phyloP scores from a whole-genome alignment of 2,888 invertebrate species.

The Phoenoteleia sp. region DNA sequence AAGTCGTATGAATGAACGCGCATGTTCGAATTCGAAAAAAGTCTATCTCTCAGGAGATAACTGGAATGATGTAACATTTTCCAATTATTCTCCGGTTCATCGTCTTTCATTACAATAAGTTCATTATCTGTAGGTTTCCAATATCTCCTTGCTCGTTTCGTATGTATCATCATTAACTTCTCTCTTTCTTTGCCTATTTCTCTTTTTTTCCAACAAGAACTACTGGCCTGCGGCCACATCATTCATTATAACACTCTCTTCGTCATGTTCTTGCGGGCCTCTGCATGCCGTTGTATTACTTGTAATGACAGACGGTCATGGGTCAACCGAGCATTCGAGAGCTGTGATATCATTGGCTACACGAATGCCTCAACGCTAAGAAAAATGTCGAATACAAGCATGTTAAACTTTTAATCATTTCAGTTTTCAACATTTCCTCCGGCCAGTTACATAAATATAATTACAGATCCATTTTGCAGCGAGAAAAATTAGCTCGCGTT shows the following conservation, averaged over 20 bases:
- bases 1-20: slow-evolving; percentile 60
- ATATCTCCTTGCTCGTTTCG: slow-evolving; percentile 57
- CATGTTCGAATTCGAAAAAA: slow-evolving; percentile 37
- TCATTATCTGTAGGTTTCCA: slow-evolving; percentile 69
- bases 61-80: slow-evolving; percentile 60
- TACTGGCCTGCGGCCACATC: slow-evolving; percentile 76
- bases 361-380: slow-evolving; percentile 58
- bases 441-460: neutral
- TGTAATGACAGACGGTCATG: slow-evolving; percentile 80
- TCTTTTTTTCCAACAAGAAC: slow-evolving; percentile 67
- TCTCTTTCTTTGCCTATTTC: slow-evolving; percentile 49
- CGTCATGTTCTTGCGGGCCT: slow-evolving; percentile 75
- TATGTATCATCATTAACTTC: slow-evolving; percentile 66
- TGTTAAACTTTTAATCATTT: slow-evolving; percentile 43
- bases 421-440: neutral
- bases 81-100: slow-evolving; percentile 72
- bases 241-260: slow-evolving; percentile 83
- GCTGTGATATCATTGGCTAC: slow-evolving; percentile 70
- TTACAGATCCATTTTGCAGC: slow-evolving; percentile 1
- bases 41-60: slow-evolving; percentile 43
- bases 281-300: slow-evolving; percentile 75
- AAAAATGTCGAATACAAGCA: slow-evolving; percentile 55
- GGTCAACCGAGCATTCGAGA: slow-evolving; percentile 78
- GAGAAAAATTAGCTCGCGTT: neutral
- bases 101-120: slow-evolving; percentile 72